Conservation (phyloP, 2,888 invertebrate species). For the Rhimphoctona megacephalus region DNA sequence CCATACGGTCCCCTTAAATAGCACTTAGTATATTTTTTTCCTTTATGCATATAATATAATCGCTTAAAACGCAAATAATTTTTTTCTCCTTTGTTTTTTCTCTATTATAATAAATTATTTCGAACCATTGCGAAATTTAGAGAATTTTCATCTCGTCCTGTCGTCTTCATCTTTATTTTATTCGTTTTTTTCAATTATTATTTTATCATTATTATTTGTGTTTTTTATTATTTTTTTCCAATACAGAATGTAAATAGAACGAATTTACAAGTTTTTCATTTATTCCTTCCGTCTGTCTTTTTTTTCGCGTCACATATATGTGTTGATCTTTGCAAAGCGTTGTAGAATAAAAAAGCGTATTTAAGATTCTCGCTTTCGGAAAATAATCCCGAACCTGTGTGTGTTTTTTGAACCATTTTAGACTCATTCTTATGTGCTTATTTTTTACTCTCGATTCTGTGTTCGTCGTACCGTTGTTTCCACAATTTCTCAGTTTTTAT, state of each 20-base stretch:
- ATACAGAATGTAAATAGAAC: slow-evolving; percentile 69
- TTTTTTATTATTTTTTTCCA: slow-evolving; percentile 41
- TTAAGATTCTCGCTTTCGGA: slow-evolving; percentile 73
- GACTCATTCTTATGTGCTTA: slow-evolving; percentile 44
- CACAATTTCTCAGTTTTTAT: slow-evolving; percentile 58
- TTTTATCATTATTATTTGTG: slow-evolving; percentile 23
- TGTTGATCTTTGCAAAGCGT: slow-evolving; percentile 80
- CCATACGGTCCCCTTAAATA: too few species aligned
- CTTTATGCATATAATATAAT: slow-evolving; percentile 71
- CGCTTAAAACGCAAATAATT: slow-evolving; percentile 16
- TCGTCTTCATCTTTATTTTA: slow-evolving; percentile 28
- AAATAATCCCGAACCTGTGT: slow-evolving; percentile 70
- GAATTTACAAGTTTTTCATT: slow-evolving; percentile 65
- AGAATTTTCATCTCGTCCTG: slow-evolving; percentile 64
- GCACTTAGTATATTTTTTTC: slow-evolving; percentile 73
- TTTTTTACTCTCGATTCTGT: neutral
- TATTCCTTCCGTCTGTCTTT: slow-evolving; percentile 9
- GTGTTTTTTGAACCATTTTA: slow-evolving; percentile 66
- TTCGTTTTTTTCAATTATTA: slow-evolving; percentile 33
- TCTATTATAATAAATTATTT: slow-evolving; percentile 71
- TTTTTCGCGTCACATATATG: slow-evolving; percentile 66
- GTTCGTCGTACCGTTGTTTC: slow-evolving; percentile 51
- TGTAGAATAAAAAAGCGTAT: slow-evolving; percentile 80
- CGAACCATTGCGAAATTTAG: slow-evolving; percentile 79
- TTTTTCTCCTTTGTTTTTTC: neutral